Base-by-base conservation (phyloP, 2,888 invertebrate species). In the Calephelis perditalis region DNA sequence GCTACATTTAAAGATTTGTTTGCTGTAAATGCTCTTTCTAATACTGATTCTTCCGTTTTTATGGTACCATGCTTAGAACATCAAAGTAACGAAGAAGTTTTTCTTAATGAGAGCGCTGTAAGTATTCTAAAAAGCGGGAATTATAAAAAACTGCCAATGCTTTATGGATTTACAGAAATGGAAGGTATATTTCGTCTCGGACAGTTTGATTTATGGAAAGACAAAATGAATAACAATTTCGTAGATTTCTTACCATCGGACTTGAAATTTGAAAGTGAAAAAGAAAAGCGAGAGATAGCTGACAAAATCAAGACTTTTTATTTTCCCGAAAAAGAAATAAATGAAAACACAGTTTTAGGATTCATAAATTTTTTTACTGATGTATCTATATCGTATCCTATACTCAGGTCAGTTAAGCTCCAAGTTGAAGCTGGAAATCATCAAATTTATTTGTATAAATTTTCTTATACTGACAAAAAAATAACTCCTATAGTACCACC, bases 311-410 rank as follows among this genome's bases (percentile, higher is more conserved):
- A 57, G 54, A 35, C 36, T 7, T 64, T 70, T 58, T 75, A 73
- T 49, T 75, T 74, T 61, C 79, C 26, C 3, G 3, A 26, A 26
- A 26, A 26, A 26, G 26, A 26, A 26, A 26, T 26, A 26, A 26
- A 26, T 4, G 26, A 26, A 26, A 26, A 26, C 26, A 26, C 26
- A 26, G 47, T 74, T 56, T 47, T 72, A 12, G 11, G 60, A 4
- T 78, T 64, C 45, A 60, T 72, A 6, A 52, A 72, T 57, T 81
- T 70, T 54, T 71, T 73, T 56, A 64, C 78, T 7, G 87, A 93
- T 89, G 44, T 71, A 5, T 0, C 73, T 0, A 75, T 81, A 62
- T 67, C 63, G 4, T 77, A 73, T 45, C 67, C 76, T 26, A 26
- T 26, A 26, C 26, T 26, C 26, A 26, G 26, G 3, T 26, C 26